Base-by-base conservation (phyloP, 2,888 invertebrate species). In the Latheticus oryzae region DNA sequence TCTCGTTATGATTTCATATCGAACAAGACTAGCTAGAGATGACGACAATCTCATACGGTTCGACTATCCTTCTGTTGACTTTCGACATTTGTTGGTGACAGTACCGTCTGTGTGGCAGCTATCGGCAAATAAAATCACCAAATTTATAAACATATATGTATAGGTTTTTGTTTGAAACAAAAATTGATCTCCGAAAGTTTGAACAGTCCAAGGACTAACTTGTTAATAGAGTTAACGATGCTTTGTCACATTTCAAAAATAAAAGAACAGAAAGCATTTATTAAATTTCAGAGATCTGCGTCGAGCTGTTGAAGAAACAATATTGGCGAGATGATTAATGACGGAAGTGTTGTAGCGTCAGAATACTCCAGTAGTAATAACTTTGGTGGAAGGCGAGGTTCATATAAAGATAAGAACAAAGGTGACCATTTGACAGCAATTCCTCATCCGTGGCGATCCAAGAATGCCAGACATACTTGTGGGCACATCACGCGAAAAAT, bases 1-100 rank as follows among this genome's bases (percentile, higher is more conserved):
- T 75, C 78, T 78, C 77, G 78, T 78, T 78, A 78, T 77, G 77
- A 78, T 78, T 78, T 78, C 77, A 78, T 78, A 78, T 77, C 76
- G 75, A 68, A 76, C 76, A 76, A 75, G 72, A 60, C 61, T 63
- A 58, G 58, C 65, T 61, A 63, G 65, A 69, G 66, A 68, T 71
- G 66, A 70, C 68, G 69, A 68, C 69, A 64, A 65, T 69, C 65
- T 62, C 63, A 67, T 35, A 30, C 30, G 15, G n/a, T 28, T 13
- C 28, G 21, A 19, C 5, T n/a, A n/a, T 24, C 40, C 8, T 7
- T 37, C 54, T 63, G 63, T 63, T 61, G 60, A 54, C 55, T 40
- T 52, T 58, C 17, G 58, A 50, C 58, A 61, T 63, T 62, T 62
- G 61, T 55, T 56, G 54, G 47, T 55, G 45, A 48, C 45, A 58